Evolutionary conservation across 2,888 invertebrate species (phyloP).

Genomic region (Troglohyphantes excavatus): DNA sequence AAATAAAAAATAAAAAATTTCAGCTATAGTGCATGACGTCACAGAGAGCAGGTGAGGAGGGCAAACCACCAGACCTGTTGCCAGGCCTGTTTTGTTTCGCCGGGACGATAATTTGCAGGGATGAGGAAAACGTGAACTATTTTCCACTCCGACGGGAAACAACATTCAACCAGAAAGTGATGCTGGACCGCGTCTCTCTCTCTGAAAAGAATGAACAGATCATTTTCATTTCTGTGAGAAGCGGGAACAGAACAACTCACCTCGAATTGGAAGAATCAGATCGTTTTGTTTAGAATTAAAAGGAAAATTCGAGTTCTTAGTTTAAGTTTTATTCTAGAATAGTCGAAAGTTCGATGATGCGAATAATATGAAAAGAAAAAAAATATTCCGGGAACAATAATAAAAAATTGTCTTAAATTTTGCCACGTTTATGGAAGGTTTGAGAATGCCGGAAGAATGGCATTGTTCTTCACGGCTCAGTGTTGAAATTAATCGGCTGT

Average conservation of each 20-base stretch:
- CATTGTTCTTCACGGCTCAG: slow-evolving; percentile 71
- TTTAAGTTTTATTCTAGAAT: slow-evolving; percentile 10
- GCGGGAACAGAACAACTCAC: slow-evolving; percentile 19
- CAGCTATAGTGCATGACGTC: slow-evolving; percentile 76
- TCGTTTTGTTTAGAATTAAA: not conserved
- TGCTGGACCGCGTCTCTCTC: slow-evolving; percentile 27
- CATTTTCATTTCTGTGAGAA: slow-evolving; percentile 45
- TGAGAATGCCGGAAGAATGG: slow-evolving; percentile 72
- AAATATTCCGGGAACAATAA: not conserved
- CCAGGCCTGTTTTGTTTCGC: slow-evolving; percentile 57
- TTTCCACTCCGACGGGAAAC: slow-evolving; percentile 32
- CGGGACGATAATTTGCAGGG: slow-evolving; percentile 62
- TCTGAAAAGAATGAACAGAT: slow-evolving; percentile 31
- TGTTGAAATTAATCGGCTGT: slow-evolving; percentile 70
- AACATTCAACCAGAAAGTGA: slow-evolving; percentile 51
- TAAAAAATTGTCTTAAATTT: slow-evolving; percentile 52
- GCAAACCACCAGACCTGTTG: slow-evolving; percentile 73
- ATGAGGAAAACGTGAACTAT: slow-evolving; percentile 63
- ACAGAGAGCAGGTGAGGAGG: slow-evolving; percentile 74
- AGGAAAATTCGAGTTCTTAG: not conserved
- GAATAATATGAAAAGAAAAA: slow-evolving; percentile 38
- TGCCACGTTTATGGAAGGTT: slow-evolving; percentile 49
- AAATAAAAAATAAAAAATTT: slow-evolving; percentile 23
- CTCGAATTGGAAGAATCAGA: not conserved
- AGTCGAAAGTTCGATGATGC: slow-evolving; percentile 45